Evolutionary conservation across 2,888 invertebrate species (phyloP).

Genomic region (Heliconius sara): DNA sequence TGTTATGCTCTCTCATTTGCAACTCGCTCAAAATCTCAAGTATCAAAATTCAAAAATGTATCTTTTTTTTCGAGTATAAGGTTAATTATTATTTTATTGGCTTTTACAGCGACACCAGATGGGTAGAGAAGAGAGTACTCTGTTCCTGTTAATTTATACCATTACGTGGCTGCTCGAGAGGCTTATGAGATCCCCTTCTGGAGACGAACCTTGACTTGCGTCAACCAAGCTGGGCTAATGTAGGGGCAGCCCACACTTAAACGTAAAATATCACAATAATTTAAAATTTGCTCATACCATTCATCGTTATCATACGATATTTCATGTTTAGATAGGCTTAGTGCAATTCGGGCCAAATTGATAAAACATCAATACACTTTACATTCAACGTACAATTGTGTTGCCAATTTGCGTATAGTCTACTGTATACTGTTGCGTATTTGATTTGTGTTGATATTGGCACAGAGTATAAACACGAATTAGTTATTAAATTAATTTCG

Average conservation of each 20-base stretch:
- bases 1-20: no score
- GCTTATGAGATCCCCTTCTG: no score
- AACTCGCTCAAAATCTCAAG: no score
- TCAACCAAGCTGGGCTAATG: no score
- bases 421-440: background rate
- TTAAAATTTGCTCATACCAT: background rate
- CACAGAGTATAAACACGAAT: slow-evolving; percentile 19
- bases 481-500: slow-evolving; percentile 27
- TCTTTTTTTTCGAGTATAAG: no score
- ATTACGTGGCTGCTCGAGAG: no score
- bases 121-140: no score
- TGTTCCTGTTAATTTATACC: no score
- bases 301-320: slow-evolving; percentile 2
- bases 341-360: background rate
- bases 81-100: no score
- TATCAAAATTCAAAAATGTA: no score
- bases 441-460: slow-evolving; percentile 25
- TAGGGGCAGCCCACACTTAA: background rate
- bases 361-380: slow-evolving; percentile 14
- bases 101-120: no score
- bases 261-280: background rate
- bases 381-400: background rate
- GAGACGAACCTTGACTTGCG: no score
- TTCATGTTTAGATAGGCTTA: background rate
- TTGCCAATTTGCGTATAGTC: slow-evolving; percentile 11